Evolutionary conservation across 2,113 vertebrate species (phyloP), one percentile per base, ranked within the genome.

Genomic region (Caloenas nicobarica): DNA sequence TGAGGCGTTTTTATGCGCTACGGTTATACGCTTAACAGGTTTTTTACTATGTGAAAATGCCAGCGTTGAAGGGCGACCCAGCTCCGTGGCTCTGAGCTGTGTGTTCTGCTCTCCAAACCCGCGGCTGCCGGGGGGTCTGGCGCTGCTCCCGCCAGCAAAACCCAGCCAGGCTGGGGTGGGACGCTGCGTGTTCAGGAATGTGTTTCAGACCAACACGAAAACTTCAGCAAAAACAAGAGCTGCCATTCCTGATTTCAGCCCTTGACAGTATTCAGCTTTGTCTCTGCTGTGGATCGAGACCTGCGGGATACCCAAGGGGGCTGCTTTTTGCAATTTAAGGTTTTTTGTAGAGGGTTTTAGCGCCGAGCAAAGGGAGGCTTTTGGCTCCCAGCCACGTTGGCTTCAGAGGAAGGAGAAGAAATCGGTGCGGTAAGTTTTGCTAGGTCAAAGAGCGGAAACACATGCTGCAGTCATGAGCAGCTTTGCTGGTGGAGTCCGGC

Each of bases 61-160:
- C 61, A 31, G 34, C 1, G 57, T n/a, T 62, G 9, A 9, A 22
- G 92, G 91, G 70, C 6, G 65, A 69, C 84, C 81, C 91, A 16
- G 81, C 68, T 25, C 89, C 4, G 4, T 12, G 11, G 11, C 60
- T 46, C 61, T 34, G 86, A 60, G 91, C 74, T 19, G 77, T 65
- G 77, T 36, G 76, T 28, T 72, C 81, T 56, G 61, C 7, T 21
- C 92, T 73, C 78, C 94, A 44, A 90, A 91, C 6, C 96, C 95
- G 4, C 96, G 65, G 94, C 89, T 80, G 78, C 83, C 2, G 70
- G 96, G 96, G 96, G 95, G 96, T 96, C 96, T 96, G 96, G 95
- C 95, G 64, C 48, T 23, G 48, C 46, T 48, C 44, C 81, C 56
- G 91, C 96, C 94, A 93, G 94, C 60, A 78, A 80, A 76, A 62